phyloP scores from a whole-genome alignment of 1,140 invertebrate genomes.

The Caenorhabditis brenneri region DNA sequence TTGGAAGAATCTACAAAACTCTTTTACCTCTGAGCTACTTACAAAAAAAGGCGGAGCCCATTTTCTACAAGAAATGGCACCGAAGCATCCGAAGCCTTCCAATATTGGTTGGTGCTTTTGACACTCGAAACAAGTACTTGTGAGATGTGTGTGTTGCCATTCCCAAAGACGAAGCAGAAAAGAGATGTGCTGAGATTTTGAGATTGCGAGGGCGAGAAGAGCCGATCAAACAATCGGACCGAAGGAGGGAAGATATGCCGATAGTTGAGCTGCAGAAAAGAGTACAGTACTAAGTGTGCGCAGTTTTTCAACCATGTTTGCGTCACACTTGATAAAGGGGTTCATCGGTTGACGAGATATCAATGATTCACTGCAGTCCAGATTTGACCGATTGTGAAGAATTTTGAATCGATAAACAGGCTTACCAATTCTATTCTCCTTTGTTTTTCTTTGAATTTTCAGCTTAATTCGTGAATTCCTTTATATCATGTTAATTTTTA shows the following conservation, averaged over 20 bases:
- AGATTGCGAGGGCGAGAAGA: constrained; percentile 42
- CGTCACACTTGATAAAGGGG: constrained; percentile 35
- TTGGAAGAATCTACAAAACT: neutral
- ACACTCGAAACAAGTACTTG: constrained; percentile 42
- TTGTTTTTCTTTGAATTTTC: too few relatives aligned
- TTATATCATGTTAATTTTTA: too few relatives aligned
- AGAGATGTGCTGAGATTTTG: constrained; percentile 17
- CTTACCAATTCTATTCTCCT: too few relatives aligned
- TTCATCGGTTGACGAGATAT: constrained; percentile 13
- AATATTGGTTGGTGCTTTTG: constrained; percentile 42
- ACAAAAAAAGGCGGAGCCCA: constrained; percentile 17
- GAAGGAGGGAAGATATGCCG: too few relatives aligned
- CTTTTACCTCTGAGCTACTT: neutral
- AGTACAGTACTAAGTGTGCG: constrained; percentile 4
- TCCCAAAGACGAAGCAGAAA: neutral
- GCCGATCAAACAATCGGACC: constrained; percentile 30
- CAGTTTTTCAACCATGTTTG: neutral
- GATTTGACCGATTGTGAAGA: neutral
- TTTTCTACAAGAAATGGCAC: constrained; percentile 38
- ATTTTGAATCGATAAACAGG: neutral
- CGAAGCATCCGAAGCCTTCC: constrained; percentile 9
- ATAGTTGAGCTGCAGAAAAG: neutral
- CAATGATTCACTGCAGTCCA: neutral
- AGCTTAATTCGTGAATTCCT: too few relatives aligned
- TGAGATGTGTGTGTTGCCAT: constrained; percentile 29